A percentile compares a stretch with the other conserved stretches of the same genome.
Evolutionary conservation across 2,888 invertebrate genomes (phyloP).

Genomic region (Pyrocoelia pectoralis): DNA sequence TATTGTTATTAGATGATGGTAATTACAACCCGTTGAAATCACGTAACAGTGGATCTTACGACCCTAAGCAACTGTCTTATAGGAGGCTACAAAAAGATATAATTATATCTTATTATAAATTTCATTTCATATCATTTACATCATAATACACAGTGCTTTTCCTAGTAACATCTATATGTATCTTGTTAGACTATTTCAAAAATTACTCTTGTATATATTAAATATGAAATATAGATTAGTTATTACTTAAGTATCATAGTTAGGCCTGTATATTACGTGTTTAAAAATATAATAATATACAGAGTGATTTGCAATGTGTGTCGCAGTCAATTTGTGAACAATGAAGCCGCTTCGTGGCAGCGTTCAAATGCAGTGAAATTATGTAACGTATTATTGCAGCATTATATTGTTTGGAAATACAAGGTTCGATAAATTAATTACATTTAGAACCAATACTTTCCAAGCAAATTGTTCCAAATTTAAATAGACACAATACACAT

Average conservation of each 20-base stretch:
- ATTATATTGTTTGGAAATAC: slow-evolving; percentile 33
- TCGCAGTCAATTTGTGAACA: slow-evolving; percentile 56
- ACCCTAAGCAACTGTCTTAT: slow-evolving; percentile 59
- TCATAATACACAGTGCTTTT: slow-evolving; percentile 58
- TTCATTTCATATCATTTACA: slow-evolving; percentile 56
- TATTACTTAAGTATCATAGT: slow-evolving; percentile 60
- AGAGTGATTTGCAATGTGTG: slow-evolving; percentile 57
- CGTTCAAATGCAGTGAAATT: slow-evolving; percentile 34
- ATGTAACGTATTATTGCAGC: slow-evolving; percentile 39
- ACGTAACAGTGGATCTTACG: slow-evolving; percentile 58
- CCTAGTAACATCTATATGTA: slow-evolving; percentile 60
- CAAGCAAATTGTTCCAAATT: slow-evolving; percentile 36
- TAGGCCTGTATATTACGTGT: slow-evolving; percentile 63
- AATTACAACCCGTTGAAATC: slow-evolving; percentile 47
- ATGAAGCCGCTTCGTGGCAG: slow-evolving; percentile 39
- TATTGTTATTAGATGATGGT: slow-evolving; percentile 4
- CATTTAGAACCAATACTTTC: slow-evolving; percentile 29
- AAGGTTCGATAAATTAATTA: slow-evolving; percentile 14
- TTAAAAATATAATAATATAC: slow-evolving; percentile 62
- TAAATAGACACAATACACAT: slow-evolving; percentile 50
- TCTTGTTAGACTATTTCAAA: slow-evolving; percentile 57
- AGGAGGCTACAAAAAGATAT: slow-evolving; percentile 60
- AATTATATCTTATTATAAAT: slow-evolving; percentile 58
- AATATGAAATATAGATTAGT: slow-evolving; percentile 61
- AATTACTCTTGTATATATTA: slow-evolving; percentile 58